Evolutionary conservation across 1,140 invertebrate species (phyloP), one percentile per base, ranked within the genome.

Genomic region (Antheraea mylitta): DNA sequence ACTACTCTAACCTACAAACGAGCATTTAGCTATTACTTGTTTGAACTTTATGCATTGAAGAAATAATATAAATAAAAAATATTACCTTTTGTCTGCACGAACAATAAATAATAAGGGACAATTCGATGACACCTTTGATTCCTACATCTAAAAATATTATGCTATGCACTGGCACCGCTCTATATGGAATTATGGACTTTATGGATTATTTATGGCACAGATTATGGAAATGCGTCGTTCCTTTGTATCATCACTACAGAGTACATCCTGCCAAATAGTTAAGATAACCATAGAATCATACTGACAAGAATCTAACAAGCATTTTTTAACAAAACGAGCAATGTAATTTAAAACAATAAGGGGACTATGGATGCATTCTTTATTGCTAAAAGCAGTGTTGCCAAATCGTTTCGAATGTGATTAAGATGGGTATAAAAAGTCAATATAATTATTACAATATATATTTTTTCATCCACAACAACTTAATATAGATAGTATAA

Each of bases 141-240:
- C 89, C 91, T 93, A 93, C 90, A 93, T 92, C 91, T 93, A 93
- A 92, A 93, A 93, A 93, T 93, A 93, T 92, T 92, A 92, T 90
- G 89, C 87, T 87, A 81, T 86, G 78, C 81, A 84, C 81, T 84
- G 73, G 75, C 79, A 83, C 81, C 81, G 70, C 77, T 79, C 70
- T 77, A 74, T 48, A 63, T 69, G 67, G 58, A 72, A 67, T 69
- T 80, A 85, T 79, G 78, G 83, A 78, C 85, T 68, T 64, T 45
- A 61, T 66, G n/a, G 61, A 72, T 67, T 66, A 58, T 71, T 36
- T 63, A 63, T 68, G 67, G 67, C 38, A 65, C 42, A 65, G 64
- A 65, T 65, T 48, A 48, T 11, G 13, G 37, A 65, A 37, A n/a
- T 53, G 45, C 45, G 45, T 53, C 45, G 45, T 53, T 53, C 13